Percentiles rank a stretch among this genome's conserved stretches.
These are phyloP conservation scores for Aricia agestis DNA, from an alignment of 1,140 invertebrate species.

Conservation along the genomic window DNA sequence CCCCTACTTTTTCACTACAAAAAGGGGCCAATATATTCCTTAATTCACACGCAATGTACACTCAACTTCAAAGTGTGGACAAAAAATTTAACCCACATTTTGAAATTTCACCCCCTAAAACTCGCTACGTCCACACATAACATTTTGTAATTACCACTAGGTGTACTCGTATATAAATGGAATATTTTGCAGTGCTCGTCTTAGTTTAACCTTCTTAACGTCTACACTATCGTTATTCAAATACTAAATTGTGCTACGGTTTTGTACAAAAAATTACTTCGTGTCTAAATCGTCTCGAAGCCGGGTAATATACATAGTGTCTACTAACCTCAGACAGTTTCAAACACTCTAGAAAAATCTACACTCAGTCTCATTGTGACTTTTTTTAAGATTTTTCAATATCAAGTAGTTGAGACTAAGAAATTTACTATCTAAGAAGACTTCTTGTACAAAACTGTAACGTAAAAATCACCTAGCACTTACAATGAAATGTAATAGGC, in stretches of 20 bases:
- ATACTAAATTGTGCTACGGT: slow-evolving; percentile 40
- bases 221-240: slow-evolving; percentile 43
- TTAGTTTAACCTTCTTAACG: slow-evolving; percentile 46
- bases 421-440: slow-evolving; percentile 6
- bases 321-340: not conserved
- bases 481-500: slow-evolving; percentile 37
- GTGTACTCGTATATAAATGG: slow-evolving; percentile 41
- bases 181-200: slow-evolving; percentile 41
- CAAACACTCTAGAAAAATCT: not conserved
- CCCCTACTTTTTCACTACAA: too few species aligned
- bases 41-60: too few species aligned
- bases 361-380: not conserved
- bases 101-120: not conserved
- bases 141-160: slow-evolving; percentile 23
- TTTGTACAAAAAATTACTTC: slow-evolving; percentile 18
- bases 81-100: not conserved
- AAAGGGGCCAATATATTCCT: too few species aligned
- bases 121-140: slow-evolving; percentile 5
- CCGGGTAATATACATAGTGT: not conserved
- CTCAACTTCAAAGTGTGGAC: too few species aligned
- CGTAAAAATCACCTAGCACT: slow-evolving; percentile 17
- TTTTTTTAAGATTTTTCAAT: not conserved
- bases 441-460: slow-evolving; percentile 16
- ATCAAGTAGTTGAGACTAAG: not conserved
- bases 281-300: not conserved